Evolutionary conservation across 1,140 invertebrate genomes (phyloP), one percentile per base, ranked within the genome.

Genomic region (Holotrichia oblita): DNA sequence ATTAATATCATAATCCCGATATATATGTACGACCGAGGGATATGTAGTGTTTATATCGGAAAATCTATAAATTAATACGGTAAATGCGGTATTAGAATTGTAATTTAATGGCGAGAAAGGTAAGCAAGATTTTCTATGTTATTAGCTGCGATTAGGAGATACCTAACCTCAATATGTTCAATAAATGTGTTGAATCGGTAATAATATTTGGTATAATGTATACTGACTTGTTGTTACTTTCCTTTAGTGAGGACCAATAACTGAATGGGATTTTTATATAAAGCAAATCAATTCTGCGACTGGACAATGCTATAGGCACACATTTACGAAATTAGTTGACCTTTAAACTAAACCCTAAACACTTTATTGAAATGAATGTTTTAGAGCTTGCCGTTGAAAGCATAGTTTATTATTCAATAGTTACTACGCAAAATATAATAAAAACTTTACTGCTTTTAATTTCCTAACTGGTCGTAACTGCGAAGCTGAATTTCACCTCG

Each of bases 1-100:
- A 69, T 69, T 69, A 69, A 34, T 22, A 69, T 27, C 61, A 34
- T 69, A 69, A 69, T 69, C 22, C 61, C 20, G 48, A 55, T 55
- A 17, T 55, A 55, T n/a, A 17, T 55, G 27, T 34, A 34, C 27
- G 27, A 55, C 48, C 14, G 48, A n/a, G 14, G 12, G 17, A 6
- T 17, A 17, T 17, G 14, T 6, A 6, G 48, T n/a, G 48, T 55
- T 17, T n/a, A 55, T 55, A 55, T 55, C 48, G 48, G 48, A 34
- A 34, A 14, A 55, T 55, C 48, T 55, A 55, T 55, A 55, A 55
- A 55, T 55, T 55, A 17, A 6, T 17, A 7, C 9, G 3, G 12
- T 55, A 55, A 55, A 17, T 55, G 48, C 48, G 48, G 48, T n/a
- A 55, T 55, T 55, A 17, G 48, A 55, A 55, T 55, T 55, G 48